phyloP scores from a whole-genome alignment of 2,888 invertebrate species.

The Erpobdella octoculata region DNA sequence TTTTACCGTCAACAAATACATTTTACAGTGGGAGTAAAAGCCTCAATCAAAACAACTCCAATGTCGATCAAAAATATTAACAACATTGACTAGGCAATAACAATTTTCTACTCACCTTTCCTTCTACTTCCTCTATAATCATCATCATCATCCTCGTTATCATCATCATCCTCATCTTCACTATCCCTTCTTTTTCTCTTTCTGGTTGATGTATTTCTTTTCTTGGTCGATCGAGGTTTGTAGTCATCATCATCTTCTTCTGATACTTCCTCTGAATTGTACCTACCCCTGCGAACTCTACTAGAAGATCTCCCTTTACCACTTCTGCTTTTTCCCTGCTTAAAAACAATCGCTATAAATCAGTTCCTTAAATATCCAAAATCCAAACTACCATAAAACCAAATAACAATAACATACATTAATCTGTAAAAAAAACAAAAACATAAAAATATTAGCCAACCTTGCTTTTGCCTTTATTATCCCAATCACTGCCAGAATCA shows the following conservation, averaged over 20 bases:
- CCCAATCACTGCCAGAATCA: conserved; percentile 50
- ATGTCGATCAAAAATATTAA: conserved; percentile 6
- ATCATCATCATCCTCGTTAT: neutral
- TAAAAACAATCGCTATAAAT: too few species aligned
- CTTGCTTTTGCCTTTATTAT: conserved; percentile 34
- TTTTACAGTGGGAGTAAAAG: too few species aligned
- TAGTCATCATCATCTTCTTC: conserved; percentile 20
- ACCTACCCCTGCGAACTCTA: neutral
- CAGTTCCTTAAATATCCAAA: neutral
- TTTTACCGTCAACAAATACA: too few species aligned
- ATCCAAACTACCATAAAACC: neutral
- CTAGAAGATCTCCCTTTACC: neutral
- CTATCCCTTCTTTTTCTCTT: conserved; percentile 8
- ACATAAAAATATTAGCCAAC: neutral
- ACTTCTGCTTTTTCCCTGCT: neutral
- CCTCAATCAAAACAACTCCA: too few species aligned
- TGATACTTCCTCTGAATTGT: neutral
- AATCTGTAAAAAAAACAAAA: neutral
- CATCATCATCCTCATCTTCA: neutral
- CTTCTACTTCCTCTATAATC: conserved; percentile 8
- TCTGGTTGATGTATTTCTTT: neutral
- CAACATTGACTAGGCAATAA: neutral
- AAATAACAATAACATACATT: neutral
- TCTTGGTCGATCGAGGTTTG: conserved; percentile 17
- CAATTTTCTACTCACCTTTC: neutral